Evolutionary conservation across 2,113 vertebrate species (phyloP), one percentile per base, ranked within the genome.

Genomic region (Genyomyrus donnyi): DNA sequence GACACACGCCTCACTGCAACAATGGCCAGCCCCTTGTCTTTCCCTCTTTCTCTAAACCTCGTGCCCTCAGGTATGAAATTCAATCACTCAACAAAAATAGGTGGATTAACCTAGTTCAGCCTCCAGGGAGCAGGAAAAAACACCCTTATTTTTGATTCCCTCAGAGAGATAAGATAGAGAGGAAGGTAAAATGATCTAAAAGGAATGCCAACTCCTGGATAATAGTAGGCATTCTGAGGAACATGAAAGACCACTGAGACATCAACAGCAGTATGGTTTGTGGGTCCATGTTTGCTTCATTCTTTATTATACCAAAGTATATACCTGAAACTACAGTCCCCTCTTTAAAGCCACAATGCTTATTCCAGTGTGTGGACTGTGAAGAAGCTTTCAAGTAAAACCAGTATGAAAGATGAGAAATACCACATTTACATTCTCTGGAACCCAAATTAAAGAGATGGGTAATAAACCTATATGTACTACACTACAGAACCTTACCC

Each of bases 91-190:
- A 88, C 87, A 88, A 35, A 88, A 88, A 88, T 88, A 66, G 87
- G 39, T 88, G 87, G 87, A 88, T 88, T 88, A 88, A 88, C 87
- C 87, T 88, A 88, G 87, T 88, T 88, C 56, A 66, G 87, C 19
- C 87, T 62, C 56, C 31, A 88, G 87, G 87, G 87, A 66, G 56
- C 21, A 56, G 56, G 39, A 66, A 66, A 88, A 88, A 88, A 88
- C 87, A 19, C 87, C 56, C 53, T 31, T 52, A 87, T 87, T 87
- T 53, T 39, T 88, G 87, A 88, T 88, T 88, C 87, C 87, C 35
- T 66, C 10, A 24, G 53, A 88, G 56, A 88, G 87, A 88, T 88
- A 88, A 88, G 87, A 62, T 45, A 62, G 24, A 66, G 53, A 66
- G 21, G 52, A 66, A 66, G 56, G 87, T 88, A 88, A 88, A 45